phyloP scores from a whole-genome alignment of 2,113 vertebrate genomes.

The Mormyrus iriodes region DNA sequence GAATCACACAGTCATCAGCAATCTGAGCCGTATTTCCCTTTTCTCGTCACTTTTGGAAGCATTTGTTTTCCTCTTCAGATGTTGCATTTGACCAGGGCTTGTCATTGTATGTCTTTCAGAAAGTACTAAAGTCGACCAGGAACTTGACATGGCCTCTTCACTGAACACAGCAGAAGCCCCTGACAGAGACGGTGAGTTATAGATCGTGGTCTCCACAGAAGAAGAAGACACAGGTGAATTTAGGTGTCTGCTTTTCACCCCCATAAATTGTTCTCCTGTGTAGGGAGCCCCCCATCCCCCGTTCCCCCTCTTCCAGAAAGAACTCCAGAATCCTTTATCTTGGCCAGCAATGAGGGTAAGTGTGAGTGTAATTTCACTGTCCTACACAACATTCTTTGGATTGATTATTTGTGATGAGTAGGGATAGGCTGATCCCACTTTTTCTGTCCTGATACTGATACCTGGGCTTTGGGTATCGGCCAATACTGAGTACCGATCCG shows the following conservation, averaged over 20 bases:
- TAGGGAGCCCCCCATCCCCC: slow-evolving; percentile 50
- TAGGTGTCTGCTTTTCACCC: background rate
- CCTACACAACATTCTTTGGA: background rate
- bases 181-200: slow-evolving; percentile 32
- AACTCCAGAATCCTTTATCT: slow-evolving; percentile 75
- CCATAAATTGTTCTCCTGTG: background rate
- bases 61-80: background rate
- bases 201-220: background rate
- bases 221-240: background rate
- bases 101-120: slow-evolving; percentile 9
- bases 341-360: slow-evolving; percentile 65
- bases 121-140: slow-evolving; percentile 11
- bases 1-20: background rate
- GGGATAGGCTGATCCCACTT: too few species aligned
- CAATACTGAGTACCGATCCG: too few species aligned
- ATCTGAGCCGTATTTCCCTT: background rate
- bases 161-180: slow-evolving; percentile 26
- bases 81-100: background rate
- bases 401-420: background rate
- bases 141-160: slow-evolving; percentile 40
- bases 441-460: too few species aligned
- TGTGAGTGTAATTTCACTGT: background rate
- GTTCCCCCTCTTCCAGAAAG: slow-evolving; percentile 80
- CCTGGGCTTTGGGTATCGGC: too few species aligned
- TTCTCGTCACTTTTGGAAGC: background rate